Base-by-base conservation (phyloP, 2,888 invertebrate genomes). In the Mythimna impura region DNA sequence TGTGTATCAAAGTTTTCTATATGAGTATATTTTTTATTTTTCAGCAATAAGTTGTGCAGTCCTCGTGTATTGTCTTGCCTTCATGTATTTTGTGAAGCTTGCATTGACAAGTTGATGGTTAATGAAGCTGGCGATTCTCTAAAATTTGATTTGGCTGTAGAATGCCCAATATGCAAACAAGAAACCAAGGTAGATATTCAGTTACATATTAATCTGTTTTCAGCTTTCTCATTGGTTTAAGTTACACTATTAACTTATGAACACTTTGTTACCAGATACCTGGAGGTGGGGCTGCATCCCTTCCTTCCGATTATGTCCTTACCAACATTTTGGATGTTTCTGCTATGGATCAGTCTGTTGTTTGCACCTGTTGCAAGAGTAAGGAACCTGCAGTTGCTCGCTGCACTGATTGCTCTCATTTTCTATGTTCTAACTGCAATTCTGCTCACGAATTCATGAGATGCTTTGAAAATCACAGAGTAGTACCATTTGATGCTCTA, bases 361-460 rank as follows among this genome's bases (percentile, higher is more conserved):
- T 98, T 81, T 99, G 99, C 95, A 99, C 99, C 71, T 99, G 99
- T 82, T 99, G 99, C 96, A 99, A 99, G 92, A 98, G 99, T 88
- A 99, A 99, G 95, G 99, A 99, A 95, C 98, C 98, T 88, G 99
- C 99, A 22, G 98, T 99, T 66, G 99, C 99, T 17, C 97, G 99
- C 78, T 99, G 99, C 95, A 98, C 98, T 87, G 99, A 99, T 92
- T 99, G 99, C 95, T 98, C 99, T 89, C 99, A 99, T 94, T 98
- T 99, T 92, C 96, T 99, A 66, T 99, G 99, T 95, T 97, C 98
- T 80, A 98, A 99, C 91, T 99, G 99, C 96, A 99, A 99, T 89
- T 98, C 98, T 57, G 99, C 99, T 74, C 99, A 99, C 94, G 98
- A 99, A 93, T 99, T 98, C 91, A 99, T 99, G 99, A 97, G 99